Conservation (phyloP, 2,113 vertebrate genomes). For the Pomatorhinus ruficollis region DNA sequence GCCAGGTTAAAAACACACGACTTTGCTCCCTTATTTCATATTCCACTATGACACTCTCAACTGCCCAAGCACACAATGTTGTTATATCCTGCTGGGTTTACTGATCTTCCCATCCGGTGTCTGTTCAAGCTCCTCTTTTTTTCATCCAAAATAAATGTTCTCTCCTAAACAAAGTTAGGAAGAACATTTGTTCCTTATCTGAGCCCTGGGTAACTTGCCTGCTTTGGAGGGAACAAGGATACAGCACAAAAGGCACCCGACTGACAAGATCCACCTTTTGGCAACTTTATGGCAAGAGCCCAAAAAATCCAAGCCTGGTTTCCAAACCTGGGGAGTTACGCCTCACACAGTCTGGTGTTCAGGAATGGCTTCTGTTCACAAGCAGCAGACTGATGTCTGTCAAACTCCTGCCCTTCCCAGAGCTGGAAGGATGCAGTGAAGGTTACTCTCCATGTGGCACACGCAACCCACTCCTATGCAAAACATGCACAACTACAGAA, state of each 20-base stretch:
- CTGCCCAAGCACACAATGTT: neutral
- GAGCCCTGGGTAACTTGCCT: neutral
- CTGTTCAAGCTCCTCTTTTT: neutral
- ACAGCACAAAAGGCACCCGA: rapidly evolving
- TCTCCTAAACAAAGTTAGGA: neutral
- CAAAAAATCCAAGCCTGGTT: neutral
- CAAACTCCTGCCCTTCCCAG: neutral
- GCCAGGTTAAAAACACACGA: neutral
- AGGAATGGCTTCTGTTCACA: neutral
- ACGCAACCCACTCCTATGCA: neutral
- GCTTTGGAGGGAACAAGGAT: neutral
- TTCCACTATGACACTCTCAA: neutral
- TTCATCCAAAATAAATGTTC: neutral
- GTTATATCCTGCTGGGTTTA: neutral
- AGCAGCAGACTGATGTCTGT: neutral
- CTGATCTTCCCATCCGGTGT: neutral
- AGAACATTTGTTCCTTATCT: neutral
- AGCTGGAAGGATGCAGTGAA: neutral
- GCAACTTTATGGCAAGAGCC: neutral
- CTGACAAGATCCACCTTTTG: neutral
- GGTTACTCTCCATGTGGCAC: neutral
- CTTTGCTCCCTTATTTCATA: neutral
- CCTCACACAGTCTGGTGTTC: neutral
- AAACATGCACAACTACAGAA: neutral
- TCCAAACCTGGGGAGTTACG: neutral